Conservation (phyloP, 2,113 vertebrate genomes). For the Eudyptes chrysolophus region DNA sequence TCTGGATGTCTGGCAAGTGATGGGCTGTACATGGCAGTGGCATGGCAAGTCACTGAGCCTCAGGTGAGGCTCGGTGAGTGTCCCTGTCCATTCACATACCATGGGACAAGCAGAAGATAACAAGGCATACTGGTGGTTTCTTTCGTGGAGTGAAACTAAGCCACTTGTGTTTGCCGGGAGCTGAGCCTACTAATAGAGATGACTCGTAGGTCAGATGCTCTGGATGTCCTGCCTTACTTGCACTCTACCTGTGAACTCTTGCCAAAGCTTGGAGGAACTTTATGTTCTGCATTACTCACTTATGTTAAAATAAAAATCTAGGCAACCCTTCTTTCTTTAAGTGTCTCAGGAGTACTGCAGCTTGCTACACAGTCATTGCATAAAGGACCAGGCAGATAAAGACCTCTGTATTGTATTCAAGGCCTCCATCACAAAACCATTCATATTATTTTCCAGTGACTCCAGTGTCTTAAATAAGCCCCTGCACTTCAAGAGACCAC, state of each 20-base stretch:
- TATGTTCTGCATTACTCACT: background rate
- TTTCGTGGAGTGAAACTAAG: background rate
- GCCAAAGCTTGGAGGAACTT: background rate
- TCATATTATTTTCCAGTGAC: background rate
- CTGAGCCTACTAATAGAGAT: background rate
- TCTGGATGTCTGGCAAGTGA: background rate
- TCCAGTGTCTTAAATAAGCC: background rate
- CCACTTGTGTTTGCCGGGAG: background rate
- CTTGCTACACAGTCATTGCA: background rate
- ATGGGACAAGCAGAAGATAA: background rate
- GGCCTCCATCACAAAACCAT: background rate
- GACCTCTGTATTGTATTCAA: background rate
- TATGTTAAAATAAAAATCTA: background rate
- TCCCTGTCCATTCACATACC: accelerated
- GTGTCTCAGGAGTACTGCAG: background rate
- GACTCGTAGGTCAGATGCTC: background rate
- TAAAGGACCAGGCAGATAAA: background rate
- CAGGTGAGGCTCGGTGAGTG: background rate
- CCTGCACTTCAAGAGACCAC: background rate
- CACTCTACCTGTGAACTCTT: background rate
- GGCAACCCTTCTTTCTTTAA: background rate
- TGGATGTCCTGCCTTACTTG: background rate
- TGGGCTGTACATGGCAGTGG: background rate
- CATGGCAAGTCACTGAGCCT: background rate
- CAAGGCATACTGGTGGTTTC: background rate